Evolutionary conservation across 1,140 invertebrate species (phyloP), one percentile per base, ranked within the genome.

Genomic region (Littorina saxatilis): DNA sequence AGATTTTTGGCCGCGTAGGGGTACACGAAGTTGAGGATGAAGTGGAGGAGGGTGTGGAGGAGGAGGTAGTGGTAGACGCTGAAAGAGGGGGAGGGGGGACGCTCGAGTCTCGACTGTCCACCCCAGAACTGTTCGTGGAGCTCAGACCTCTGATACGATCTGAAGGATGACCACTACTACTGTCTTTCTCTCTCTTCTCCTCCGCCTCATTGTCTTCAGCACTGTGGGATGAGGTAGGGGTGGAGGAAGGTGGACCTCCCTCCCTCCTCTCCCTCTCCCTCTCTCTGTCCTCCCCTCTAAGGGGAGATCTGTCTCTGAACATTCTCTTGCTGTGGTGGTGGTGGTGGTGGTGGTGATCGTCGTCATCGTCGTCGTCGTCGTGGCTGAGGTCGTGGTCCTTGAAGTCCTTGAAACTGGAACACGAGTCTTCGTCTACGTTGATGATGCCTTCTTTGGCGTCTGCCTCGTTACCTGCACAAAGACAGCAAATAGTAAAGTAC

Each of bases 1-100:
- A 87, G 32, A 87, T 87, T 81, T 87, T 87, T 0, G 86, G 86
- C 32, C 84, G 80, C 27, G 84, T 74, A 13, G 84, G 68, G 20
- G 78, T 78, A 17, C 50, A 58, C 3, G 73, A 32, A 2, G 73
- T 32, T 27, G 74, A 23, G 13, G 76, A 37, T 13, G 76, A 27
- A 3, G 76, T 63, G 58, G 74, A 23, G 52, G 58, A 27, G 37
- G 58, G 20, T 1, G 76, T 43, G 32, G 66, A 74, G 20, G 39
- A 43, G 61, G 15, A 29, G 37, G 74, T 47, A 1, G 84, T 82
- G 2, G 82, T 79, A 2, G 82, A 40, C 29, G 66, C 58, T 2
- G 81, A 55, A 17, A 61, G 55, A 35, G 74, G 32, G 35, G 66
- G 7, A 5, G 66, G 66, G 2, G 66, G 29, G 11, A 39, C 66